Evolutionary conservation across 1,140 invertebrate genomes (phyloP).

Genomic region (Odontomachus brunneus): DNA sequence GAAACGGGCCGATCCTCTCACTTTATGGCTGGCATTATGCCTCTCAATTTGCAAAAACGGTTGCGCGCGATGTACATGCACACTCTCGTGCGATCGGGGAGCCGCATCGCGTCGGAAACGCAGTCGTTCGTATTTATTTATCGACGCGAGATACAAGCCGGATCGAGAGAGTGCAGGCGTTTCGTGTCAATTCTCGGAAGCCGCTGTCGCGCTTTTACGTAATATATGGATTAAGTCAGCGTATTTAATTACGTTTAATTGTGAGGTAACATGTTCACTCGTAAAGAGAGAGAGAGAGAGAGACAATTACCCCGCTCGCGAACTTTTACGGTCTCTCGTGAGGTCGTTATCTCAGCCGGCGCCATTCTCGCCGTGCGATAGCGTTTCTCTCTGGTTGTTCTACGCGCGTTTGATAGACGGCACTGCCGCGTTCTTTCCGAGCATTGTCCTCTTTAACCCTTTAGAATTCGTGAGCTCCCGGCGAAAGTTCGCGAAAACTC

Average conservation of each 20-base stretch:
- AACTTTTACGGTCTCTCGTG: constrained; percentile 23
- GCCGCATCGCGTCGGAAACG: neutral
- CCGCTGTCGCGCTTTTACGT: neutral
- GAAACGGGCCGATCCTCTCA: constrained; percentile 60
- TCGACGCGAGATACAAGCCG: neutral
- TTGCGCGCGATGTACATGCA: neutral
- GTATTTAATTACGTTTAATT: constrained; percentile 43
- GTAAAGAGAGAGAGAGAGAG: no score
- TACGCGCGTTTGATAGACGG: neutral
- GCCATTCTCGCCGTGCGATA: neutral
- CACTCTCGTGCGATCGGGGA: neutral
- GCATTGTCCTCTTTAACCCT: neutral
- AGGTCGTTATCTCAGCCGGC: constrained; percentile 25
- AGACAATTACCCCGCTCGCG: neutral
- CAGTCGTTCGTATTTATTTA: neutral
- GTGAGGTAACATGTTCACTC: neutral
- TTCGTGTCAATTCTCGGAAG: constrained; percentile 2
- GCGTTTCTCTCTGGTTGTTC: neutral
- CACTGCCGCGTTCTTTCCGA: neutral
- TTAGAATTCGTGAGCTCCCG: no score
- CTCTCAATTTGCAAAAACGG: neutral
- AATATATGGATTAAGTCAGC: neutral
- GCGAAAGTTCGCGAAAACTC: no score
- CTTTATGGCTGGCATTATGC: constrained; percentile 23
- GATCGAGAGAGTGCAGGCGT: neutral